phyloP scores from a whole-genome alignment of 2,888 invertebrate species.

The Agonopterix subpropinquella region DNA sequence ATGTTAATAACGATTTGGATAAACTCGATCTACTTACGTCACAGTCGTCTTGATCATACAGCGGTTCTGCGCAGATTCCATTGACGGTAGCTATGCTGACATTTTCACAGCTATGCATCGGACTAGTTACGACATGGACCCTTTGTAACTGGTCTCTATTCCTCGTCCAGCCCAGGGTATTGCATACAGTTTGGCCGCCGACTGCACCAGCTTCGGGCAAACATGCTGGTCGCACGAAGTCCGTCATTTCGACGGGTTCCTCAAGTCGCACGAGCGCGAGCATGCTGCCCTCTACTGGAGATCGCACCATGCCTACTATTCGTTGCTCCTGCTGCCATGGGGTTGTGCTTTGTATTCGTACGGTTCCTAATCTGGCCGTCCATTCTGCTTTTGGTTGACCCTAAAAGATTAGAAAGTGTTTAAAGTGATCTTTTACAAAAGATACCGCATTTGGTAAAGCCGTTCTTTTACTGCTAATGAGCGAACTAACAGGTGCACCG shows the following conservation, averaged over 20 bases:
- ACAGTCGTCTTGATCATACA: constrained; percentile 87
- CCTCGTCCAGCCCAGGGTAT: constrained; percentile 90
- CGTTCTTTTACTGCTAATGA: too few relatives aligned
- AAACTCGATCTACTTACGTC: constrained; percentile 76
- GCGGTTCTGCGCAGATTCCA: constrained; percentile 88
- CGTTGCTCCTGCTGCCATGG: constrained; percentile 92
- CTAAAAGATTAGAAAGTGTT: constrained; percentile 31
- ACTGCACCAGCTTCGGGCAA: constrained; percentile 76
- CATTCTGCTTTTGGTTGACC: constrained; percentile 92
- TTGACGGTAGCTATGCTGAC: constrained; percentile 89
- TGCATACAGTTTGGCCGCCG: constrained; percentile 75
- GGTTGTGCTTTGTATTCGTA: constrained; percentile 84
- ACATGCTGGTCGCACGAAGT: constrained; percentile 90
- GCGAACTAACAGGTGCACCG: too few relatives aligned
- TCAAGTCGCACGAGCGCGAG: constrained; percentile 88
- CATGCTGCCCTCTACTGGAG: constrained; percentile 92
- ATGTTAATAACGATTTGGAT: too few relatives aligned
- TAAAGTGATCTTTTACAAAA: not conserved
- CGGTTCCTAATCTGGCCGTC: constrained; percentile 86
- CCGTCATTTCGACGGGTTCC: constrained; percentile 82
- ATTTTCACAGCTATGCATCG: constrained; percentile 90
- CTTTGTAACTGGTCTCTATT: constrained; percentile 89
- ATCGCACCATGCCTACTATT: constrained; percentile 90
- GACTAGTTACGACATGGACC: constrained; percentile 83
- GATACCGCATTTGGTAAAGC: too few relatives aligned